Evolutionary conservation across 2,113 vertebrate genomes (phyloP), one percentile per base, ranked within the genome.

Genomic region (Camelus dromedarius): DNA sequence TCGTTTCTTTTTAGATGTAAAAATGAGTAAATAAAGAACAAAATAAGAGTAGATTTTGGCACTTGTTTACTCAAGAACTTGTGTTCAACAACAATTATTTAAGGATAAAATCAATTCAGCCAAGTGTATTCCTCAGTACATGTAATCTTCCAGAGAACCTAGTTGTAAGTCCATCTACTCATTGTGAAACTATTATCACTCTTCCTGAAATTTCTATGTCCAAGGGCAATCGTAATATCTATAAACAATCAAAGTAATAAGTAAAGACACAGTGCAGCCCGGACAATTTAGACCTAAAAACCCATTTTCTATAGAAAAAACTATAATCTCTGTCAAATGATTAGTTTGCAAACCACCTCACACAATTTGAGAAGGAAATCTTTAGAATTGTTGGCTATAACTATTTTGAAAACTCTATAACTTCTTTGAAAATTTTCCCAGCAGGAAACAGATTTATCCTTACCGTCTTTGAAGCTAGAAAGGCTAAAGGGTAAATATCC

Each of bases 241-340:
- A 56, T 67, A 98, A 97, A 97, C 76, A 95, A 98, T 97, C 91
- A 96, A 30, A 93, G 50, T 30, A 96, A 82, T 73, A 96, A 42
- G 52, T 92, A 69, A 97, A 96, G 70, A 94, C 77, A 90, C 50
- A 91, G 24, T 69, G 84, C 20, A 97, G 30, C 70, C 96, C 46
- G 83, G 96, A 94, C 89, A 70, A 83, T 0, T 95, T 96, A 92
- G 96, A 97, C 96, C 96, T 97, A 95, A 98, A 98, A 98, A 96
- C 82, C 94, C 64, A 97, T 98, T 98, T 98, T 89, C 86, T 98
- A 97, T 72, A 97, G 76, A 95, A 94, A 97, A 83, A 80, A 92
- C 96, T 85, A 77, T 96, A 98, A 98, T 97, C 77, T 93, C 84
- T 97, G 83, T 52, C 82, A 97, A 98, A 98, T 93, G 46, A 98